These are phyloP conservation scores for Euwallacea fornicatus DNA, from an alignment of 1,140 invertebrate genomes.

Conservation along the genomic window DNA sequence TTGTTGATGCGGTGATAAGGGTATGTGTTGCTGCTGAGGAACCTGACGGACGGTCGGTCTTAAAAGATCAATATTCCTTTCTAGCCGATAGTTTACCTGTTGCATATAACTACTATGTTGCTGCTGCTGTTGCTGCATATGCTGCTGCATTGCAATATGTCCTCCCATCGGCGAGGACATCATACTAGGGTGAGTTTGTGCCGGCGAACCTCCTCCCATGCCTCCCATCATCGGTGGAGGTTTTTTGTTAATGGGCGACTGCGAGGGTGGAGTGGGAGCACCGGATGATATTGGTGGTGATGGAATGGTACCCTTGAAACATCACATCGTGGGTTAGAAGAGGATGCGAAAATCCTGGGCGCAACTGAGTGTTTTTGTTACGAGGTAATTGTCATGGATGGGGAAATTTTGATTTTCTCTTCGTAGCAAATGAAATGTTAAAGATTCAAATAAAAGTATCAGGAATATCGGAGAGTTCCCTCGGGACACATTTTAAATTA, in stretches of 20 bases:
- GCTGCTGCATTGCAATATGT: slow-evolving; percentile 53
- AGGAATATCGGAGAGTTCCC: no score
- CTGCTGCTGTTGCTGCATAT: slow-evolving; percentile 54
- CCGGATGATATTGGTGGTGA: slow-evolving; percentile 54
- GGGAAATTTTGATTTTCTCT: no score
- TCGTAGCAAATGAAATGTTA: no score
- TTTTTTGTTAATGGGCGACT: slow-evolving; percentile 54
- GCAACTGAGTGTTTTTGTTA: not conserved
- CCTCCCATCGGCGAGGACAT: slow-evolving; percentile 55
- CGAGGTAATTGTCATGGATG: no score
- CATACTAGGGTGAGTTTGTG: slow-evolving; percentile 52
- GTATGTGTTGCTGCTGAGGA: slow-evolving; percentile 48
- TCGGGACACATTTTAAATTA: no score
- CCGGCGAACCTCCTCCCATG: slow-evolving; percentile 43
- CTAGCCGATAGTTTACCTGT: slow-evolving; percentile 45
- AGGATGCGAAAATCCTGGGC: not conserved
- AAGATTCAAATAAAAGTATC: no score
- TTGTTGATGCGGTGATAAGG: slow-evolving; percentile 43
- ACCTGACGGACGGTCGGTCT: slow-evolving; percentile 27
- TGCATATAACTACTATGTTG: slow-evolving; percentile 53
- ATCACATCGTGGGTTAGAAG: no score
- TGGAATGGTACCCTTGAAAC: slow-evolving; percentile 53
- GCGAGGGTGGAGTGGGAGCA: slow-evolving; percentile 56
- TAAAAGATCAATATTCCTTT: not conserved
- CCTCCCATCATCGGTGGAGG: slow-evolving; percentile 50